Evolutionary conservation across 2,797 vertebrate species (phyloP).

Genomic region (Esox masquinongy): DNA sequence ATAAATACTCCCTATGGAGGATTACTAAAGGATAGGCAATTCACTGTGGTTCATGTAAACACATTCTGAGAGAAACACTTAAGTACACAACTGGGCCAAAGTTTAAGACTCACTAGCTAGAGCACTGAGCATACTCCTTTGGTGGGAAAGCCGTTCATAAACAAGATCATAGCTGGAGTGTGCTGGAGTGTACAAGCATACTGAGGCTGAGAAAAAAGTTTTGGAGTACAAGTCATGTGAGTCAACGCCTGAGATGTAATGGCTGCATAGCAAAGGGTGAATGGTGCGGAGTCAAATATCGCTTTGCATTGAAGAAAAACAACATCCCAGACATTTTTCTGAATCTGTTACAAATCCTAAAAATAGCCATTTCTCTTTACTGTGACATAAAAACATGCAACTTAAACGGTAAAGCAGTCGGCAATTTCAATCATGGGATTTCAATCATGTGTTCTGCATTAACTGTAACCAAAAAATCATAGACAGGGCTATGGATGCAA

Average conservation of each 20-base stretch:
- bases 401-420: neutral
- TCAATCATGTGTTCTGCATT: neutral
- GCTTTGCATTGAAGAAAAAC: neutral
- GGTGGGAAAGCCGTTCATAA: neutral
- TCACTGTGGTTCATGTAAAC: neutral
- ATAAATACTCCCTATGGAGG: neutral
- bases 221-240: neutral
- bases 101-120: neutral
- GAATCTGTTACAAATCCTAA: neutral
- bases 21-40: neutral
- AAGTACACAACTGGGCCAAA: constrained; percentile 4
- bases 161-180: neutral
- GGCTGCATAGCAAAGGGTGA: neutral
- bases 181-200: neutral
- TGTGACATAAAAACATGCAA: neutral
- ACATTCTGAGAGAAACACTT: neutral
- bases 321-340: neutral
- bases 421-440: no score
- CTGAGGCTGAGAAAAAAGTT: neutral
- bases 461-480: neutral
- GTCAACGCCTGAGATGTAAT: neutral
- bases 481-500: no score
- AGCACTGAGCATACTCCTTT: neutral
- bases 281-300: neutral
- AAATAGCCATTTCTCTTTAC: neutral